A percentile compares a stretch with the other conserved stretches of the same genome.
These are phyloP conservation scores for Brachyistius frenatus DNA, from an alignment of 2,113 vertebrate genomes.

Conservation along the genomic window DNA sequence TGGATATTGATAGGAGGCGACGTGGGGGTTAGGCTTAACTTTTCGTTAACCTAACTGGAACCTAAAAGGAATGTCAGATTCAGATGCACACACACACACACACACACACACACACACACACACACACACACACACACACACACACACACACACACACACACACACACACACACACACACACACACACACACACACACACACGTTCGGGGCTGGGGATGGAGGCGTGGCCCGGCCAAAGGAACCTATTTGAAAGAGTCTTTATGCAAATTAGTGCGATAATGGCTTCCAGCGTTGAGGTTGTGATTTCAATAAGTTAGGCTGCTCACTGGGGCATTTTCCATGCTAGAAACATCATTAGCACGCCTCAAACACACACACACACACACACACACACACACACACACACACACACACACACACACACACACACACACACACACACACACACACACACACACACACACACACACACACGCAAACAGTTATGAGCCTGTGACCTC, in stretches of 20 bases:
- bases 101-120: conserved; percentile 12
- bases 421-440: conserved; percentile 72
- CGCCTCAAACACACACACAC: conserved; percentile 57
- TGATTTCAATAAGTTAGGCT: conserved; percentile 90
- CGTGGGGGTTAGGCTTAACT: conserved; percentile 74
- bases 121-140: not conserved
- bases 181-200: conserved; percentile 8
- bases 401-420: conserved; percentile 59
- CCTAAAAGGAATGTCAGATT: conserved; percentile 79
- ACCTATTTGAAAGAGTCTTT: conserved; percentile 83
- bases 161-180: conserved; percentile 47
- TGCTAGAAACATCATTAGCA: conserved; percentile 88
- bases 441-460: conserved; percentile 46
- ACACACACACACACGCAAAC: conserved; percentile 71
- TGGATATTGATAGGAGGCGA: conserved; percentile 85
- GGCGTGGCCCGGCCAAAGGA: conserved; percentile 55
- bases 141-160: too few species aligned
- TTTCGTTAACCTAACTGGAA: conserved; percentile 63
- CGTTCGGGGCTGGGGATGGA: conserved; percentile 41
- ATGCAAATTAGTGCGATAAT: conserved; percentile 91
- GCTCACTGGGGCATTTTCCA: conserved; percentile 86
- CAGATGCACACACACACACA: conserved; percentile 27
- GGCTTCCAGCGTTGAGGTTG: conserved; percentile 85
- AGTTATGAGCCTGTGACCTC: conserved; percentile 66
- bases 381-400: conserved; percentile 62